These are phyloP conservation scores for Aplocera efformata DNA, from an alignment of 2,888 invertebrate species.

Conservation along the genomic window DNA sequence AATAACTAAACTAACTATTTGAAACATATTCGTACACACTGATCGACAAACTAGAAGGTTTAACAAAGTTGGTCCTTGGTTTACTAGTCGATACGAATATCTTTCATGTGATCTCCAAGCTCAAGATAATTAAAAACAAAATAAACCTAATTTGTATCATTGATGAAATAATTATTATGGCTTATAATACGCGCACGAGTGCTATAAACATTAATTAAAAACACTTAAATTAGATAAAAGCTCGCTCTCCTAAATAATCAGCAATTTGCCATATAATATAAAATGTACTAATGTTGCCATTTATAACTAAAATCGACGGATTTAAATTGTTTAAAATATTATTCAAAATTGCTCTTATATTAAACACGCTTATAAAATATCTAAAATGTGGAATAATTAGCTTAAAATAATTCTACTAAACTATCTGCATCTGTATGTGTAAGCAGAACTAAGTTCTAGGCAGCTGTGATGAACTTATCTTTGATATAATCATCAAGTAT, in stretches of 20 bases:
- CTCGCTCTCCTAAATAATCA: conserved; percentile 50
- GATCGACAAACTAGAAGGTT: too few species aligned
- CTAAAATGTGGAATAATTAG: neutral
- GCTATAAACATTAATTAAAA: conserved; percentile 33
- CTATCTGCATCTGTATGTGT: too few species aligned
- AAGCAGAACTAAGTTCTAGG: too few species aligned
- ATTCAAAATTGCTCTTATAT: conserved; percentile 5
- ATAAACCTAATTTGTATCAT: conserved; percentile 58
- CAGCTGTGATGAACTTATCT: too few species aligned
- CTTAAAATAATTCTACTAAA: too few species aligned
- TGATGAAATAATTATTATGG: conserved; percentile 31
- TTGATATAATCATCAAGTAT: too few species aligned
- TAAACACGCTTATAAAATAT: conserved; percentile 3
- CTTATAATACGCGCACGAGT: conserved; percentile 38
- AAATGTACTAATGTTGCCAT: conserved; percentile 29
- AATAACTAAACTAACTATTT: conserved; percentile 23
- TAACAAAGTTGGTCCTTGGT: too few species aligned
- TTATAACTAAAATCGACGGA: conserved; percentile 46
- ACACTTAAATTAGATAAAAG: conserved; percentile 40
- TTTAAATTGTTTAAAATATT: conserved; percentile 9
- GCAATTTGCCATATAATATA: conserved; percentile 41
- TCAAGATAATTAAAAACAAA: conserved; percentile 36
- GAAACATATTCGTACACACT: too few species aligned
- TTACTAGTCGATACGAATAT: conserved; percentile 1
- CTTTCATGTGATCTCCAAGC: conserved; percentile 31